Evolutionary conservation across 1,140 invertebrate species (phyloP).

Genomic region (Triops longicaudatus): DNA sequence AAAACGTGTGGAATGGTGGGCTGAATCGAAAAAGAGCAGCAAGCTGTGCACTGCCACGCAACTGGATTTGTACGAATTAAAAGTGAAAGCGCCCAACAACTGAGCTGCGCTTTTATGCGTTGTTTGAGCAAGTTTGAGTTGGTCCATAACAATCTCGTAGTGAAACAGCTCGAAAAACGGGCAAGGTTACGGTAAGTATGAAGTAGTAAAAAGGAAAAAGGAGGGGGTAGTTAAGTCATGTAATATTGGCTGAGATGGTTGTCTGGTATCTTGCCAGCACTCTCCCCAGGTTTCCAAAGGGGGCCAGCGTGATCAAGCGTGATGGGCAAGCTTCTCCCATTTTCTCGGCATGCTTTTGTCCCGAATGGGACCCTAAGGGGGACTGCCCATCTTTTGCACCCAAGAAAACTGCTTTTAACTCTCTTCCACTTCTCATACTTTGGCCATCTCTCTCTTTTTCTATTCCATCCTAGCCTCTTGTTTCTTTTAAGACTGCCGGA

Average conservation of each 20-base stretch:
- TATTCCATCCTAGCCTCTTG: neutral
- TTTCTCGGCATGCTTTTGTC: constrained; percentile 14
- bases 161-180: neutral
- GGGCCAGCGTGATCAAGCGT: constrained; percentile 13
- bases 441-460: neutral
- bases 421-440: neutral
- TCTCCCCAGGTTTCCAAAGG: constrained; percentile 14
- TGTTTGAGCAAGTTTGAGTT: constrained; percentile 4
- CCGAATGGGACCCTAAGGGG: constrained; percentile 13
- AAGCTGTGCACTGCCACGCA: neutral
- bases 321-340: constrained; percentile 14
- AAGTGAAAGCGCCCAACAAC: too few relatives aligned
- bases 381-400: constrained; percentile 14
- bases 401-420: constrained; percentile 7
- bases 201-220: constrained; percentile 14
- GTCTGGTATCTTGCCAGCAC: constrained; percentile 9
- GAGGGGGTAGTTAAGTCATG: constrained; percentile 11
- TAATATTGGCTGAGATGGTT: constrained; percentile 15
- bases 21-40: too few relatives aligned
- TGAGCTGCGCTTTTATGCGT: neutral
- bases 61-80: too few relatives aligned
- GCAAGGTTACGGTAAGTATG: constrained; percentile 7
- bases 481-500: neutral
- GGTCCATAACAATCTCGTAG: neutral
- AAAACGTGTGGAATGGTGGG: too few relatives aligned